Percentiles rank a stretch among this genome's conserved stretches.
Conservation (phyloP, 2,888 invertebrate species). For the Caenorhabditis macrosperma region DNA sequence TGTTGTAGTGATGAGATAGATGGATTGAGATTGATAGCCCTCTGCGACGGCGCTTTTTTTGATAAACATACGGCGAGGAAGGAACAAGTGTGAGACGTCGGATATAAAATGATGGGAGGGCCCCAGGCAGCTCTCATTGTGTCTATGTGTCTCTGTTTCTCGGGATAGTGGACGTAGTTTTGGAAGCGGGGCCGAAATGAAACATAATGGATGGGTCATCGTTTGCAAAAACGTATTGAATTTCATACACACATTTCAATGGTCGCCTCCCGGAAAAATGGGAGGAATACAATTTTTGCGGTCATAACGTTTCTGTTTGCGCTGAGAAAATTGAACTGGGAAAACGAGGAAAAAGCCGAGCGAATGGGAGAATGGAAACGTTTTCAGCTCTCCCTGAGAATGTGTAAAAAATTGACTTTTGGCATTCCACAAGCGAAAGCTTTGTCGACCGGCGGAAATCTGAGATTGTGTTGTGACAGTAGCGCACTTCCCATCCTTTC, state of each 20-base stretch:
- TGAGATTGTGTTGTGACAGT: slow-evolving; percentile 40
- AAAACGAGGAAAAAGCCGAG: not conserved
- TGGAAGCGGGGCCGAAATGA: slow-evolving; percentile 34
- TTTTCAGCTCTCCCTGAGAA: not conserved
- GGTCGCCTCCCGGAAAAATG: slow-evolving; percentile 22
- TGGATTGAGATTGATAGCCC: slow-evolving; percentile 59
- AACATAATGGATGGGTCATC: slow-evolving; percentile 60
- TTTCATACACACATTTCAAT: slow-evolving; percentile 58
- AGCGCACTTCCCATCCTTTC: slow-evolving; percentile 36
- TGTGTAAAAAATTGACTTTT: slow-evolving; percentile 10
- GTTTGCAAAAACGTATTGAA: slow-evolving; percentile 42
- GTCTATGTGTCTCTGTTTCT: slow-evolving; percentile 35
- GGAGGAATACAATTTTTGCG: slow-evolving; percentile 12
- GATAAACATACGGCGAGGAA: slow-evolving; percentile 53
- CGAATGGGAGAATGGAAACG: not conserved
- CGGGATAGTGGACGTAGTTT: slow-evolving; percentile 34
- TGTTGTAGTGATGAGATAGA: slow-evolving; percentile 57
- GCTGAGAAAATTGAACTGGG: slow-evolving; percentile 15
- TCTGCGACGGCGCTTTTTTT: slow-evolving; percentile 39
- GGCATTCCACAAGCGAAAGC: not conserved
- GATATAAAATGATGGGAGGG: slow-evolving; percentile 55
- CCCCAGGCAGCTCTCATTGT: slow-evolving; percentile 30
- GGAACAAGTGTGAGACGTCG: slow-evolving; percentile 59
- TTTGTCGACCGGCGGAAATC: not conserved
- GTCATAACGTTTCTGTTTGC: slow-evolving; percentile 8